Evolutionary conservation across 2,113 vertebrate species (phyloP).

Genomic region (Hirundichthys speculiger): DNA sequence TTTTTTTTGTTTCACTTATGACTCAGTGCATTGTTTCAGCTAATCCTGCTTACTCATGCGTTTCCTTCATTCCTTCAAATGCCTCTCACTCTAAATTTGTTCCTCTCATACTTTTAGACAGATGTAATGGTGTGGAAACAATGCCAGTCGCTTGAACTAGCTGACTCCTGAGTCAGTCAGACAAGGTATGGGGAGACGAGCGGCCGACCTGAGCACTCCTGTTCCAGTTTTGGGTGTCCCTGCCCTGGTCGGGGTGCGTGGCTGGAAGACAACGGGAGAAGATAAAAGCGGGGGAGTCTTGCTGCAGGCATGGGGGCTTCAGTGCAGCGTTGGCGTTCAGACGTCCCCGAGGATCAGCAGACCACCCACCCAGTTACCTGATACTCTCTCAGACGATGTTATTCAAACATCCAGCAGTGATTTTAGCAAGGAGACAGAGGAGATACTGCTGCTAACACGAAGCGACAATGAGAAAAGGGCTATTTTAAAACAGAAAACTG

Average conservation of each 20-base stretch:
- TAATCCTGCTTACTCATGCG: slow-evolving; percentile 39
- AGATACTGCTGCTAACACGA: slow-evolving; percentile 45
- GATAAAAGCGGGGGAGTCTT: slow-evolving; percentile 58
- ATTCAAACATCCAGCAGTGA: slow-evolving; percentile 50
- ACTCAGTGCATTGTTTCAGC: slow-evolving; percentile 46
- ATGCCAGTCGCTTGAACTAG: slow-evolving; percentile 30
- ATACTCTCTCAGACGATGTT: slow-evolving; percentile 42
- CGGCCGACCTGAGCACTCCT: slow-evolving; percentile 76
- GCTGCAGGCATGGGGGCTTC: slow-evolving; percentile 68
- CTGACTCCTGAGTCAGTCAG: slow-evolving; percentile 41
- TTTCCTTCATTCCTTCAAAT: slow-evolving; percentile 44
- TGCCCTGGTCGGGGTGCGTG: slow-evolving; percentile 73
- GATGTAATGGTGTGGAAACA: slow-evolving; percentile 58
- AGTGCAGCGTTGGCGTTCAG: slow-evolving; percentile 79
- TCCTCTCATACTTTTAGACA: slow-evolving; percentile 58
- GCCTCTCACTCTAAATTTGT: slow-evolving; percentile 53
- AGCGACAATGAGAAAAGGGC: slow-evolving; percentile 69
- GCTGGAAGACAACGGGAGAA: slow-evolving; percentile 71
- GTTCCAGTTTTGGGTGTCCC: slow-evolving; percentile 80
- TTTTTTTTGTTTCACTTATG: slow-evolving; percentile 12
- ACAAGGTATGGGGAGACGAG: slow-evolving; percentile 79
- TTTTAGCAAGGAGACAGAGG: slow-evolving; percentile 45
- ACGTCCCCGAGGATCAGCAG: slow-evolving; percentile 75
- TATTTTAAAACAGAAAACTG: slow-evolving; percentile 72
- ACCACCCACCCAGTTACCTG: slow-evolving; percentile 50